Percentiles rank a stretch among this genome's conserved stretches.
These are phyloP conservation scores for Carollia perspicillata DNA, from an alignment of 2,113 vertebrate genomes.

Conservation along the genomic window DNA sequence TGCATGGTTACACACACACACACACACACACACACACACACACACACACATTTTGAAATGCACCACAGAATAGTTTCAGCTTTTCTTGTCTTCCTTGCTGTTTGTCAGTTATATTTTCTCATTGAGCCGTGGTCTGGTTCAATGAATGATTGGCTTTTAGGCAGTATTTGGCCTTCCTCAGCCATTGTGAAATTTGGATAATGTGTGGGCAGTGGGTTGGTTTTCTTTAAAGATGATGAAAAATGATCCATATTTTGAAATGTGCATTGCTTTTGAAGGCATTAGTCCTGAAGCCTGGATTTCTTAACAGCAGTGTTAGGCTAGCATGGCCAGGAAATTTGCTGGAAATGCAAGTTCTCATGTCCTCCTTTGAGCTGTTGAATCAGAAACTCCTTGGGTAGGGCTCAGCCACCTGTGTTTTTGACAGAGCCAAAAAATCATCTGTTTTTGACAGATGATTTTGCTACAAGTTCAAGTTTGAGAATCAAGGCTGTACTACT, in stretches of 20 bases:
- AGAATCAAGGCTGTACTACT: not conserved
- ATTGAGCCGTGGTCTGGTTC: not conserved
- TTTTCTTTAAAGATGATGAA: slow-evolving; percentile 17
- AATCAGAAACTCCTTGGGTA: not conserved
- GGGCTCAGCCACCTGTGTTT: not conserved
- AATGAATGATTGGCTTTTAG: slow-evolving; percentile 24
- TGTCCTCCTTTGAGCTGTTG: not conserved
- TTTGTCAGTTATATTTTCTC: slow-evolving; percentile 44
- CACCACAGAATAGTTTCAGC: not conserved
- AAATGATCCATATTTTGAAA: not conserved
- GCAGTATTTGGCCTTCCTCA: not conserved
- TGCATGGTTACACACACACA: not conserved
- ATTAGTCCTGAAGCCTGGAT: not conserved
- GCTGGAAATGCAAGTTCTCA: not conserved
- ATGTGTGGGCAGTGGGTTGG: not conserved
- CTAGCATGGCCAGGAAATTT: not conserved
- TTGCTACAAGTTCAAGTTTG: not conserved
- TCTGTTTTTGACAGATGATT: too few relatives aligned
- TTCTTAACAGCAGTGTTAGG: not conserved
- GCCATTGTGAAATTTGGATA: not conserved
- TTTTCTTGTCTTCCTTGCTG: not conserved
- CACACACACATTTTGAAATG: not conserved
- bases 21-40: too few relatives aligned
- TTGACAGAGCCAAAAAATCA: not conserved
- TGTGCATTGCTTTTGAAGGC: not conserved